A percentile compares a stretch with the other conserved stretches of the same genome.
Conservation (phyloP, 2,113 vertebrate species). For the Electrona antarctica region DNA sequence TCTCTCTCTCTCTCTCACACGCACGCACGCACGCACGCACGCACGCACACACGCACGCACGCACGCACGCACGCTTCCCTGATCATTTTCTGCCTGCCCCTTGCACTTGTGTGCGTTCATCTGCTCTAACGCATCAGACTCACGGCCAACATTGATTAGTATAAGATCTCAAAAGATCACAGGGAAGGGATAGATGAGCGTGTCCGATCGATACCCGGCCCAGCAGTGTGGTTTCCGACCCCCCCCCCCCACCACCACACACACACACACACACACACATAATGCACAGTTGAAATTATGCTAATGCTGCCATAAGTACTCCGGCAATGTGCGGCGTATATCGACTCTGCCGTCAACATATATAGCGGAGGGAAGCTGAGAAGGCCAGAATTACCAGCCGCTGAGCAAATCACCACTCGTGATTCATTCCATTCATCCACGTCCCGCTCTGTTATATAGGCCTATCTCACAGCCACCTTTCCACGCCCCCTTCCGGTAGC, state of each 20-base stretch:
- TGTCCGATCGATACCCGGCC: background rate
- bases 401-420: background rate
- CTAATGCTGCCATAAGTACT: background rate
- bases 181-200: background rate
- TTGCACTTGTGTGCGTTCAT: background rate
- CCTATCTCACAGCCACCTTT: no score
- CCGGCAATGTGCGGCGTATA: background rate
- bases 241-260: no score
- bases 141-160: background rate
- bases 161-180: background rate
- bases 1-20: no score
- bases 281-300: constrained; percentile 2
- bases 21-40: no score
- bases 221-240: background rate
- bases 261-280: no score
- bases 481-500: no score
- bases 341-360: background rate
- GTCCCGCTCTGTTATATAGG: no score
- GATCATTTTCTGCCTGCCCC: background rate
- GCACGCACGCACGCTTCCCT: no score
- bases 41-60: no score
- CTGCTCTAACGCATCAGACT: background rate
- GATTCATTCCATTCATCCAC: no score
- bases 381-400: background rate
- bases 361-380: background rate